phyloP scores from a whole-genome alignment of 2,797 vertebrate species.

The Peromyscus nudipes region DNA sequence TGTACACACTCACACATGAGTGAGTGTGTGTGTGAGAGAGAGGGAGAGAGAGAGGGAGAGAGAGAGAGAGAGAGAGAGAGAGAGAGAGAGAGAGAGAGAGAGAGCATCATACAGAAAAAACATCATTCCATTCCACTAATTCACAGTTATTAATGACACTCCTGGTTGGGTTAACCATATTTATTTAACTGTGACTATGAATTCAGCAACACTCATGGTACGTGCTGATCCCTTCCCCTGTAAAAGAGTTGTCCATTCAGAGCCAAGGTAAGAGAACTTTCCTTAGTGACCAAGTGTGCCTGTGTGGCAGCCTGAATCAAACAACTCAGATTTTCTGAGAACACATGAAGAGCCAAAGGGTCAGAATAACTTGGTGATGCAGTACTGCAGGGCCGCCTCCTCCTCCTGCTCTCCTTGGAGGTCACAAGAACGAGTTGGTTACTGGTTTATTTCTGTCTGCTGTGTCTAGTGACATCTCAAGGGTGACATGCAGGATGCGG shows the following conservation, averaged over 20 bases:
- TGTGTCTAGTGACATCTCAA: not conserved
- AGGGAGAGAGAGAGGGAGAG: not conserved
- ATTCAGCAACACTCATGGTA: not conserved
- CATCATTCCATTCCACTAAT: not conserved
- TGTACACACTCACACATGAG: not conserved
- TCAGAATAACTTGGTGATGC: not conserved
- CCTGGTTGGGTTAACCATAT: not conserved
- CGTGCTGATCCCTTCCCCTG: not conserved
- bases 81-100: not conserved
- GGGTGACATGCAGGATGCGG: slow-evolving; percentile 6
- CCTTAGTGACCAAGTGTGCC: not conserved
- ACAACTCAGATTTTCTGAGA: not conserved
- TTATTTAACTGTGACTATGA: not conserved
- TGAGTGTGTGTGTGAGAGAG: too few relatives aligned
- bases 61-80: not conserved
- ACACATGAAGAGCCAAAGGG: not conserved
- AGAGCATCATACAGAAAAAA: not conserved
- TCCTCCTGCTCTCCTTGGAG: not conserved
- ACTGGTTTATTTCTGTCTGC: not conserved
- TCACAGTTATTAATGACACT: not conserved
- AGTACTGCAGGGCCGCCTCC: not conserved
- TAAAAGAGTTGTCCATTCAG: not conserved
- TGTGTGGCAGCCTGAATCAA: not conserved
- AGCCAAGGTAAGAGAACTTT: not conserved
- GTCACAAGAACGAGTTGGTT: not conserved